Base-by-base conservation (phyloP, 1,140 invertebrate genomes). In the Pseudobourletiella spinata region DNA sequence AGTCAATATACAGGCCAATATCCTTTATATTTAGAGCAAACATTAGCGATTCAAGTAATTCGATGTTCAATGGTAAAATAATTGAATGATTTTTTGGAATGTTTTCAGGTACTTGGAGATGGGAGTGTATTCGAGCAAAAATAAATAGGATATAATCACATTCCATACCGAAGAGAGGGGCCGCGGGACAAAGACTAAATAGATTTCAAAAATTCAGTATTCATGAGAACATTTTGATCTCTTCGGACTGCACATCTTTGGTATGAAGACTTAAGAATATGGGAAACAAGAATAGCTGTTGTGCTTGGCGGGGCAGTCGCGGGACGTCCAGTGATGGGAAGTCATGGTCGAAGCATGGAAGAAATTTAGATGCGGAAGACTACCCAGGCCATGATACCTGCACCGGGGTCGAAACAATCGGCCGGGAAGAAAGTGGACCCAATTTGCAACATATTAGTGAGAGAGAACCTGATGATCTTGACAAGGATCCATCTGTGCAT, bases 381-480 rank as follows among this genome's bases (percentile, higher is more conserved):
- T 75, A 78, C 68, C 69, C 68, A 16, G 74, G 76, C 1, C 52
- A 65, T 61, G 65, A 67, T 52, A 56, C 54, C 2, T 59, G 55
- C 15, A 64, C 58, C 22, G 65, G 64, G 22, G 50, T 14, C 1
- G 66, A 62, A 8, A 30, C 32, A 3, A 30, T 67, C 1, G 57
- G 52, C 29, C 82, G 84, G 65, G 86, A 89, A 75, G 83, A 88
- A 68, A 92, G 87, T 74, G 81, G 84, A 55, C 85, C 84, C 67
- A 95, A 95, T 79, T 80, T 98, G 57, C 95, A 96, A 76, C 95
- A 99, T 78, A 98, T 98, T 68, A 96, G 91, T 74, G 95, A 99
- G 79, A 80, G 95, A 67, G 95, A 98, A 74, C 87, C 89, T 15
- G 90, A 95, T 74, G 94, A 97, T 76, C 88, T 88, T 71, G 91